Percentiles rank a stretch among this genome's conserved stretches.
These are phyloP conservation scores for Ganaspis sp. DNA, from an alignment of 1,140 invertebrate genomes.

Conservation along the genomic window DNA sequence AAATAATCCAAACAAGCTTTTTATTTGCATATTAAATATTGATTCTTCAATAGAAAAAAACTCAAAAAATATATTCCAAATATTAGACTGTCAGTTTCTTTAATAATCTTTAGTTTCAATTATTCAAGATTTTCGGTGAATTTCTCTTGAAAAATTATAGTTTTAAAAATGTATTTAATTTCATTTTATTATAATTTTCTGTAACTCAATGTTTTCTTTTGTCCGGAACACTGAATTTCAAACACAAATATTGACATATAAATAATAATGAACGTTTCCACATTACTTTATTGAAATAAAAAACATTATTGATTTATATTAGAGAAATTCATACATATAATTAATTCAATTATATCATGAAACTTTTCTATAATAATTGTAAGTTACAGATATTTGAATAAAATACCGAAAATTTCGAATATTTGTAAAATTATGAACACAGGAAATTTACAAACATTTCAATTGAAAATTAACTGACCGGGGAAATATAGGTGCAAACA, in stretches of 20 bases:
- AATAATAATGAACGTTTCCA: too few relatives aligned
- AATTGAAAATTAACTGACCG: conserved; percentile 23
- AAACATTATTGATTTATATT: too few relatives aligned
- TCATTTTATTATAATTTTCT: neutral
- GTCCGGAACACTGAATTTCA: too few relatives aligned
- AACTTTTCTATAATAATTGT: too few relatives aligned
- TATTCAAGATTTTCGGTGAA: neutral
- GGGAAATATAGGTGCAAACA: conserved; percentile 26
- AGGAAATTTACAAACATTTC: conserved; percentile 10
- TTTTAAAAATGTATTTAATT: too few relatives aligned
- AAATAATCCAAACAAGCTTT: neutral
- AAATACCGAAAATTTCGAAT: neutral
- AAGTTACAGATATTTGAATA: neutral
- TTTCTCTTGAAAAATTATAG: too few relatives aligned
- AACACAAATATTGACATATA: too few relatives aligned
- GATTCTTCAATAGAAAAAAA: neutral
- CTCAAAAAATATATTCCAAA: neutral
- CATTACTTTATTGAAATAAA: too few relatives aligned
- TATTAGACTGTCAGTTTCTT: neutral
- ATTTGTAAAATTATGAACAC: conserved; percentile 6
- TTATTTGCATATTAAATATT: neutral
- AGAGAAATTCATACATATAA: too few relatives aligned
- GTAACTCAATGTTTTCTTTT: too few relatives aligned
- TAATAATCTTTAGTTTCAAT: neutral
- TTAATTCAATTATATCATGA: too few relatives aligned